Conservation (phyloP, 53 echinoderm and acorn worm species). For the Holothuria leucospilota region DNA sequence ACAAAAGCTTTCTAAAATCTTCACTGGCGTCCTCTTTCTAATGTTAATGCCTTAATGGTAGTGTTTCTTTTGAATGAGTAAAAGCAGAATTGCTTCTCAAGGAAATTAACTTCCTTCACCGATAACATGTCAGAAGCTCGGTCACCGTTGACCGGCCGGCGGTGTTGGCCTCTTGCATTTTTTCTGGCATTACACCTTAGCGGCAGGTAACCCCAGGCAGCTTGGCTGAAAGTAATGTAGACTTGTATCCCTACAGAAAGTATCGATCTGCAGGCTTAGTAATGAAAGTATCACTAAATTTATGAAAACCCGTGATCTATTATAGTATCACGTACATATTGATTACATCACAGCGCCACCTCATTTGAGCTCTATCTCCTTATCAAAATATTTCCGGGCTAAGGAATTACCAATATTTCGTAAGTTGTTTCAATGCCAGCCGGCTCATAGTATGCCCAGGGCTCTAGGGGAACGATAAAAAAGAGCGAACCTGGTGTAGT, state of each 20-base stretch:
- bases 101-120: too few species aligned
- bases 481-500: slow-evolving; percentile 28
- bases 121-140: too few species aligned
- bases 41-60: too few species aligned
- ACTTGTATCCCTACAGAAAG: slow-evolving; percentile 17
- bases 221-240: neutral
- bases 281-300: slow-evolving; percentile 41
- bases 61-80: too few species aligned
- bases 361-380: slow-evolving; percentile 42
- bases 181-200: too few species aligned
- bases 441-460: slow-evolving; percentile 42
- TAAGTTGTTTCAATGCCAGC: slow-evolving; percentile 49
- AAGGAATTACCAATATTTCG: slow-evolving; percentile 45
- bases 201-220: too few species aligned
- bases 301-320: slow-evolving; percentile 43
- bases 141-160: too few species aligned
- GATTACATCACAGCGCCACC: slow-evolving; percentile 40
- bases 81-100: too few species aligned
- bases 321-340: slow-evolving; percentile 36
- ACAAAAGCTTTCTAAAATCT: too few species aligned
- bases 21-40: too few species aligned
- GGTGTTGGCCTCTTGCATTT: too few species aligned
- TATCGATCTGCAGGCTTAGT: slow-evolving; percentile 24
- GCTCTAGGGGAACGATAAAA: slow-evolving; percentile 27
- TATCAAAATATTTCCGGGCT: slow-evolving; percentile 47